Base-by-base conservation (phyloP, 2,888 invertebrate genomes). In the Temnothorax rugatulus region DNA sequence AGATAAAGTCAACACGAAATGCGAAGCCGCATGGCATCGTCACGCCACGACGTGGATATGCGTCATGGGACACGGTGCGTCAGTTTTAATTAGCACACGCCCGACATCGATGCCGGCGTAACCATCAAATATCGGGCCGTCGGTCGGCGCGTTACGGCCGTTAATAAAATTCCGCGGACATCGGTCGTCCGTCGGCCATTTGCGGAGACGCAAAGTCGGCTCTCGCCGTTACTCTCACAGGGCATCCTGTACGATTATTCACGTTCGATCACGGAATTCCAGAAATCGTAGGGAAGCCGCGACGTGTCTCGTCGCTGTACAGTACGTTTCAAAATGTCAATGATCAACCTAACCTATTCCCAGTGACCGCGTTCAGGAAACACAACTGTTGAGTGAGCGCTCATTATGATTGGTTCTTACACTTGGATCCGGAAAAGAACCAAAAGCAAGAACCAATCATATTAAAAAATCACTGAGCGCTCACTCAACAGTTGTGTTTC, bases 41-140 rank as follows among this genome's bases (percentile, higher is more conserved):
- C 73, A 61, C n/a, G 34, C 61, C 34, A 75, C 69, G 29, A 11
- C 52, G 52, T 59, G 83, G 85, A 86, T 85, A 88, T 61, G 81
- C 86, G 89, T 89, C 86, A 89, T 83, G 85, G 90, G 89, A 91
- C 88, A 88, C 73, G 81, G 82, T 86, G 88, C 89, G 92, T 92
- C 92, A 90, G 88, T 93, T 91, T 93, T 92, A 93, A 93, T 93
- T 92, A 93, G 91, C 87, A 89, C 84, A 61, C 88, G 82, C 87
- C 85, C 86, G 86, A 68, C 89, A 91, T 90, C 90, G 89, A 86
- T 87, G 89, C 91, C 88, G 84, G 66, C 85, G 83, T 85, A 88
- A 85, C 92, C 90, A 88, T 92, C 91, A 90, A 92, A 92, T 90
- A 89, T 81, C 77, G 87, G 79, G 59, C 88, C 85, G 84, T 83